Conservation (phyloP, 1,140 invertebrate species). For the Calephelis nemesis region DNA sequence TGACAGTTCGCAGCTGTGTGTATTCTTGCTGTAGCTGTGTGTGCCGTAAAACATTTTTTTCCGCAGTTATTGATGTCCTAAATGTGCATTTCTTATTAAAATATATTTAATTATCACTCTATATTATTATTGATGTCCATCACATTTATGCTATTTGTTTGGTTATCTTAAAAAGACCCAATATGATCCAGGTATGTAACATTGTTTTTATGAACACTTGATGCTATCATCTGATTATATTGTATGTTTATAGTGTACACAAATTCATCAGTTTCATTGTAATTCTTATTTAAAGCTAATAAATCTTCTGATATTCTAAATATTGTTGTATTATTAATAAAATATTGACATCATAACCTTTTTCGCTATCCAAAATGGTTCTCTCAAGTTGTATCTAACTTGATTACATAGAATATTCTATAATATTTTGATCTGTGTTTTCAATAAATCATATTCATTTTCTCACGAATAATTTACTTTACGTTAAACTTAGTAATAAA, state of each 20-base stretch:
- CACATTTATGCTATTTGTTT: constrained; percentile 17
- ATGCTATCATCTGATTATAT: constrained; percentile 29
- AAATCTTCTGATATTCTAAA: background rate
- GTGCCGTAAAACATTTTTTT: constrained; percentile 45
- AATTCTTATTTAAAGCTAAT: constrained; percentile 14
- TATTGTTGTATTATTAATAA: too few species aligned
- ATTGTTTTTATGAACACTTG: constrained; percentile 38
- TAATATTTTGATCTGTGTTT: too few species aligned
- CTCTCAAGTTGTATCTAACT: too few species aligned
- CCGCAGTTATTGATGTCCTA: constrained; percentile 24
- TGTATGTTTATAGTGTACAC: constrained; percentile 20
- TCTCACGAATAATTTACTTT: too few species aligned
- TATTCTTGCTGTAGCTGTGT: constrained; percentile 29
- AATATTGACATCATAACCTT: too few species aligned
- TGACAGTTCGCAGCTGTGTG: constrained; percentile 70
- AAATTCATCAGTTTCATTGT: constrained; percentile 28
- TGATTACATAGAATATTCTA: too few species aligned
- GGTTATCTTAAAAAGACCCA: constrained; percentile 28
- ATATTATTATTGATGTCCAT: constrained; percentile 10
- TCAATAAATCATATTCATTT: too few species aligned
- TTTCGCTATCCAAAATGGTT: too few species aligned
- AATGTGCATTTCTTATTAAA: constrained; percentile 20
- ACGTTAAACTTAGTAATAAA: too few species aligned
- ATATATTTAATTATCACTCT: constrained; percentile 9
- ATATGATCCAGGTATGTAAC: constrained; percentile 55